Evolutionary conservation across 2,797 vertebrate genomes (phyloP).

Genomic region (Valencia hispanica): DNA sequence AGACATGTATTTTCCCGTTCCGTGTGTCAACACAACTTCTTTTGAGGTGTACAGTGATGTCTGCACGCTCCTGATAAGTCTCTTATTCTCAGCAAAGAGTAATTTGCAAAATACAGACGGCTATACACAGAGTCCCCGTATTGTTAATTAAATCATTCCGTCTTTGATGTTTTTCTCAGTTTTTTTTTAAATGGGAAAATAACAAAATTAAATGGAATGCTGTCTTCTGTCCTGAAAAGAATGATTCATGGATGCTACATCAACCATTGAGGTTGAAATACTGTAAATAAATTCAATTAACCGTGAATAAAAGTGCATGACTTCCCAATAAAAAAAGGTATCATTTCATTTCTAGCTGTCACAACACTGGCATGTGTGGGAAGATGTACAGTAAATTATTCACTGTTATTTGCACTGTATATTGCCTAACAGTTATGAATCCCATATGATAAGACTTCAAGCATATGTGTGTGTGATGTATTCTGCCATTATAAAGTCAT

Average conservation of each 20-base stretch:
- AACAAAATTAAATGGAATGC: conserved; percentile 78
- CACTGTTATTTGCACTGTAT: conserved; percentile 33
- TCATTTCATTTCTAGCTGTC: conserved; percentile 54
- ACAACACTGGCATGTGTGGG: conserved; percentile 32
- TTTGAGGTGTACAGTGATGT: conserved; percentile 80
- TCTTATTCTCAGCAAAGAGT: conserved; percentile 82
- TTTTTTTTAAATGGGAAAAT: conserved; percentile 79
- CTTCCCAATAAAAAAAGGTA: conserved; percentile 42
- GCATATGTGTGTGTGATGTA: conserved; percentile 7
- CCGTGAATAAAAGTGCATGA: conserved; percentile 58
- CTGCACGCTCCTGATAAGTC: conserved; percentile 83
- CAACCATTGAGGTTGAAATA: conserved; percentile 70
- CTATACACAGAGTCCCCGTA: conserved; percentile 79
- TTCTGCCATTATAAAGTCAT: not conserved
- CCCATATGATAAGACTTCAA: conserved; percentile 28
- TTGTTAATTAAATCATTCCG: conserved; percentile 85
- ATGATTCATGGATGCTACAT: conserved; percentile 68
- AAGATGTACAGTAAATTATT: conserved; percentile 25
- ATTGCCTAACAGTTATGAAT: conserved; percentile 42
- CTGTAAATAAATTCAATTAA: conserved; percentile 74
- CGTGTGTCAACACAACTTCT: conserved; percentile 81
- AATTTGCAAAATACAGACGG: conserved; percentile 80
- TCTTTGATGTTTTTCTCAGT: conserved; percentile 83
- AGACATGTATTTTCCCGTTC: conserved; percentile 76
- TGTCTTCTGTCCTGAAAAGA: conserved; percentile 65